A percentile compares a stretch with the other conserved stretches of the same genome.
These are phyloP conservation scores for Heliconius cydno DNA, from an alignment of 2,888 invertebrate species.

Conservation along the genomic window DNA sequence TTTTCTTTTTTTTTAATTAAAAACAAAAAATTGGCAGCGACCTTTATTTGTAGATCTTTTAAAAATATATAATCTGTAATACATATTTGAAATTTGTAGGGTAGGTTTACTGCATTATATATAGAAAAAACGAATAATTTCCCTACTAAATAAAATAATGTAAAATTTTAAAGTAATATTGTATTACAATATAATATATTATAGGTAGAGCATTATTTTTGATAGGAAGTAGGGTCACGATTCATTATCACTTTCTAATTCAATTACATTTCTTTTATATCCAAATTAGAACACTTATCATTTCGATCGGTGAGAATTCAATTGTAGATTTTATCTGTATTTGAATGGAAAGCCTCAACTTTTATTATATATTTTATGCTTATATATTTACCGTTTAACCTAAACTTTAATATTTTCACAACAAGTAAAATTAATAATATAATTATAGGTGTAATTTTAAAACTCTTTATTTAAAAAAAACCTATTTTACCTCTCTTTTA, in stretches of 20 bases:
- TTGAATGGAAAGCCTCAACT: not conserved
- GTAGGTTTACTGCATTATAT: not conserved
- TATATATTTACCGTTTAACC: conserved; percentile 11
- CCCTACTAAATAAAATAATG: not conserved
- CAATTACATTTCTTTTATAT: conserved; percentile 44
- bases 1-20: not conserved
- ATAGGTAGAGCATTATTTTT: conserved; percentile 18
- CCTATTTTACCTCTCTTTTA: not conserved
- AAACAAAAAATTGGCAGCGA: not conserved
- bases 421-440: not conserved
- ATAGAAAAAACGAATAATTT: not conserved
- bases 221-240: conserved; percentile 36
- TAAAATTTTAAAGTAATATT: not conserved
- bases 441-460: not conserved
- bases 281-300: conserved; percentile 44
- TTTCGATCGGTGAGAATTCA: conserved; percentile 42
- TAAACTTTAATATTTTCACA: not conserved
- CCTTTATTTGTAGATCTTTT: not conserved
- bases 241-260: conserved; percentile 48
- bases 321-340: conserved; percentile 43
- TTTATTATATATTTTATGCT: conserved; percentile 12
- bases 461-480: not conserved
- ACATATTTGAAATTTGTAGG: not conserved
- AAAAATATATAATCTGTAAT: not conserved
- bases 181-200: not conserved